phyloP scores from a whole-genome alignment of 1,140 invertebrate genomes.

The Sarcophaga peregrina region DNA sequence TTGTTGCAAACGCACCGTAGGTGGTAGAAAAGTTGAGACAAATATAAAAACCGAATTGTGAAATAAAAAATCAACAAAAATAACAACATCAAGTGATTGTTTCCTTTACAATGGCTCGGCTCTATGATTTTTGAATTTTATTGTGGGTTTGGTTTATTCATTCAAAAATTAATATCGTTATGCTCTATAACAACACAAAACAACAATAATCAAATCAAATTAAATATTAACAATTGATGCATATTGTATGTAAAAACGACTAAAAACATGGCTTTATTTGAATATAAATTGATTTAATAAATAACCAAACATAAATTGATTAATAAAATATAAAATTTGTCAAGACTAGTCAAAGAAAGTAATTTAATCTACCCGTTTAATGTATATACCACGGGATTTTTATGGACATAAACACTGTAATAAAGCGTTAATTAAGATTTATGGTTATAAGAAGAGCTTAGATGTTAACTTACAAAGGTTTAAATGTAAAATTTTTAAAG shows the following conservation, averaged over 20 bases:
- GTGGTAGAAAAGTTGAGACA: neutral
- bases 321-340: slow-evolving; percentile 9
- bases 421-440: too few relatives aligned
- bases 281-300: neutral
- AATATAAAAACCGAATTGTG: too few relatives aligned
- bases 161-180: neutral
- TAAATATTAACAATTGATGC: neutral
- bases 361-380: neutral
- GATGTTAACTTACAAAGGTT: too few relatives aligned
- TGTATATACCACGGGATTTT: too few relatives aligned
- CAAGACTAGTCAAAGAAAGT: neutral
- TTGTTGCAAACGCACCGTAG: slow-evolving; percentile 2
- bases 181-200: neutral
- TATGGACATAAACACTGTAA: too few relatives aligned
- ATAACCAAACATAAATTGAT: neutral
- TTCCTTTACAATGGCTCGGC: neutral
- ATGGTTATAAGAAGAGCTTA: too few relatives aligned
- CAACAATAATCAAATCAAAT: neutral
- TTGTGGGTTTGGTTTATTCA: neutral
- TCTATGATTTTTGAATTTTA: neutral
- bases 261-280: neutral
- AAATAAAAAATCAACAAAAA: too few relatives aligned
- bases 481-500: too few relatives aligned
- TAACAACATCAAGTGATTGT: neutral
- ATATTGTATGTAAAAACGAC: neutral